Base-by-base conservation (phyloP, 2,113 vertebrate species). In the Tor tambroides region DNA sequence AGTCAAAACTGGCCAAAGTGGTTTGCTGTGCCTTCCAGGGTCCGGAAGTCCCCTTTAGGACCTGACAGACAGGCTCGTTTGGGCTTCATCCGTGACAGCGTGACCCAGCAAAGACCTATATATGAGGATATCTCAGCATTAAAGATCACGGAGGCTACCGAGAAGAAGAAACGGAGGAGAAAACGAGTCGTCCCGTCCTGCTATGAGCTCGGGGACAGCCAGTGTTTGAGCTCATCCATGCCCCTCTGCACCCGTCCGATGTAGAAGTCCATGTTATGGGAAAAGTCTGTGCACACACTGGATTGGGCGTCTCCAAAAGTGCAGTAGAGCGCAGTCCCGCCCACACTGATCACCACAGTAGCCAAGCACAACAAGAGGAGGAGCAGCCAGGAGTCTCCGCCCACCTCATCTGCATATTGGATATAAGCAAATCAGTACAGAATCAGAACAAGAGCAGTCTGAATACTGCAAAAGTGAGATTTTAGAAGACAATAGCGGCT, bases 251-350 rank as follows among this genome's bases (percentile, higher is more conserved):
- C 92, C 91, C 96, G 97, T 4, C 95, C 94, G 61, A 96, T 93
- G 93, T 98, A 99, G 91, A 99, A 99, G 93, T 99, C 97, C 92
- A 97, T 85, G 86, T 99, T 99, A 91, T 91, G 92, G 86, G 97
- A 95, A 92, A 99, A 99, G 82, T 99, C 98, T 71, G 94, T 96
- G 91, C 98, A 99, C 67, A 99, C 96, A 0, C 96, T 96, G 26
- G 98, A 99, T 83, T 97, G 95, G 91, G 95, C 91, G 85, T 98
- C 96, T 8, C 96, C 98, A 69, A 99, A 94, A n/a, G 96, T 95
- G 88, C 98, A 99, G 94, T 99, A 99, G 79, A 99, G 88, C 0
- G 98, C 98, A 10, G 98, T 99, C 91, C 98, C 98, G 86, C 97
- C 98, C 30, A 99, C 88, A 8, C 98, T 99, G 87, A 99, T 96